Evolutionary conservation across 2,888 invertebrate species (phyloP).

Genomic region (Bugula neritina): DNA sequence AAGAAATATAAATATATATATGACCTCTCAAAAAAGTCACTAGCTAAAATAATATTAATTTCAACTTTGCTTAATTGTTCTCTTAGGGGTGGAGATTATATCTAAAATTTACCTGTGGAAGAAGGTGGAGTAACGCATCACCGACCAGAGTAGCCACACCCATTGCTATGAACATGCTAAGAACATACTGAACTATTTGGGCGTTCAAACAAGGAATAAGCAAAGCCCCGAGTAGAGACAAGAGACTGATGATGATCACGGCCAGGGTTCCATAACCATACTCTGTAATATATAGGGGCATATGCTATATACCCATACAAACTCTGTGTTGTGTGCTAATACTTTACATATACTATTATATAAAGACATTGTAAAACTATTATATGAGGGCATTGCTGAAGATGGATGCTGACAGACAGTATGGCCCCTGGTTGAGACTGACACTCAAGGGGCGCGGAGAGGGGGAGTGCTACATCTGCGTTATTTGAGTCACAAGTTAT

Average conservation of each 20-base stretch:
- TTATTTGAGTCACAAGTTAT: too few species aligned
- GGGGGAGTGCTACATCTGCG: neutral
- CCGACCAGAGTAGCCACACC: conserved; percentile 55
- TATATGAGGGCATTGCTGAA: neutral
- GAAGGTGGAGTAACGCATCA: conserved; percentile 55
- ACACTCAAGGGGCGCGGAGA: neutral
- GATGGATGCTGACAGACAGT: neutral
- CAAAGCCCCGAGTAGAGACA: conserved; percentile 47
- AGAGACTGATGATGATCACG: conserved; percentile 52
- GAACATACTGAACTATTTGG: neutral
- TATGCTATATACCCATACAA: neutral
- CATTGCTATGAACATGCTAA: conserved; percentile 43
- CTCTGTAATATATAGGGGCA: conserved; percentile 33
- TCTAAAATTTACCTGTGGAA: conserved; percentile 55
- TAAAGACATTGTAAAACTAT: neutral
- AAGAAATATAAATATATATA: too few species aligned
- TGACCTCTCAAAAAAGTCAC: too few species aligned
- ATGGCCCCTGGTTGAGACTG: neutral
- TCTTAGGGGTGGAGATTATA: too few species aligned
- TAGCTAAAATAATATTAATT: too few species aligned
- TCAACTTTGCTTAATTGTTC: too few species aligned
- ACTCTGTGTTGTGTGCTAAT: neutral
- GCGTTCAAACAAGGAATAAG: conserved; percentile 34
- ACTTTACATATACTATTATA: neutral
- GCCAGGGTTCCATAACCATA: conserved; percentile 52